phyloP scores from a whole-genome alignment of 2,797 vertebrate species.

The Oreochromis mossambicus region DNA sequence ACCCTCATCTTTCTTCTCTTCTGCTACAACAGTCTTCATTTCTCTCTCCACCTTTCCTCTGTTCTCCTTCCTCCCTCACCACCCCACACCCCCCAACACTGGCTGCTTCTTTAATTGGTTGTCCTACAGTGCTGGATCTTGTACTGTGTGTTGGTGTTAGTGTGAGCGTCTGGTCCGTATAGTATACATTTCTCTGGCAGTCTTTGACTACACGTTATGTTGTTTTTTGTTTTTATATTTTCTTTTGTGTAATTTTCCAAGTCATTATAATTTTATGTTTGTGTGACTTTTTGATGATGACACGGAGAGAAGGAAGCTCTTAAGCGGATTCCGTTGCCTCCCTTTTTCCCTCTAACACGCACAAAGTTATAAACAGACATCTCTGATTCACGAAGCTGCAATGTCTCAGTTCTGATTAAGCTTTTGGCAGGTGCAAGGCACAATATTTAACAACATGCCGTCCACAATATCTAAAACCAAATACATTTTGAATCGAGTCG shows the following conservation, averaged over 20 bases:
- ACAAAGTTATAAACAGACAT: not conserved
- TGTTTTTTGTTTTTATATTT: not conserved
- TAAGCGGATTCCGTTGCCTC: not conserved
- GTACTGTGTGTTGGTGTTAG: not conserved
- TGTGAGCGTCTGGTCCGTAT: not conserved
- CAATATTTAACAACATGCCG: not conserved
- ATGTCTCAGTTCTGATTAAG: not conserved
- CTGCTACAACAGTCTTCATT: slow-evolving; percentile 16
- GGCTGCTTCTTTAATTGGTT: slow-evolving; percentile 54
- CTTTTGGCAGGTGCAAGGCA: not conserved
- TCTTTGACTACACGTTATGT: not conserved
- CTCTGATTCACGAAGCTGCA: not conserved
- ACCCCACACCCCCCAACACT: slow-evolving; percentile 7
- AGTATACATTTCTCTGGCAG: not conserved
- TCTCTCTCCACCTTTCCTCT: slow-evolving; percentile 21
- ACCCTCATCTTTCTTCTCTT: slow-evolving; percentile 24
- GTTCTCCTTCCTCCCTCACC: not conserved
- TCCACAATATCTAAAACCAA: not conserved
- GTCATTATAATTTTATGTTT: slow-evolving; percentile 3
- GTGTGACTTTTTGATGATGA: slow-evolving; percentile 19
- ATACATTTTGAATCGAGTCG: not conserved
- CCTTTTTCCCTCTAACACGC: not conserved
- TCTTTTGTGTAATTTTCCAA: not conserved
- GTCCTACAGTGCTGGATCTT: slow-evolving; percentile 8
- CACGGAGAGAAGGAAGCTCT: not conserved